Percentiles rank a stretch among this genome's conserved stretches.
These are phyloP conservation scores for Dipus sagitta DNA, from an alignment of 2,797 vertebrate genomes.

Conservation along the genomic window DNA sequence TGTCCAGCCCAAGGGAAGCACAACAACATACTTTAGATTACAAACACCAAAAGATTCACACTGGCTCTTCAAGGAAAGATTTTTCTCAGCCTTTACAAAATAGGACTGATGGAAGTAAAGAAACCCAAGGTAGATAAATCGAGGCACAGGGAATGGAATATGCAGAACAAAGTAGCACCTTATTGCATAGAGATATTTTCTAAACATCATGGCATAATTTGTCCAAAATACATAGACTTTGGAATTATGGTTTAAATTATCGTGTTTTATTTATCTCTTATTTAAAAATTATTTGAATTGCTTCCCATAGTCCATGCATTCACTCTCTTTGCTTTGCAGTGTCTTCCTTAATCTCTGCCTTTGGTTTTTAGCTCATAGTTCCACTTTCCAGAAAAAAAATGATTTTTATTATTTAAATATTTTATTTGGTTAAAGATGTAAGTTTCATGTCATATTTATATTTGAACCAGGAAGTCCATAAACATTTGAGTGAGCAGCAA, in stretches of 20 bases:
- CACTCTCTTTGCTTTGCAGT: background rate
- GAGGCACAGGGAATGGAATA: background rate
- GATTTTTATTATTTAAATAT: slow-evolving; percentile 68
- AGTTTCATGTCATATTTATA: background rate
- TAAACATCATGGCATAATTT: slow-evolving; percentile 9
- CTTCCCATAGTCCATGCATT: background rate
- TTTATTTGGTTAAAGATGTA: background rate
- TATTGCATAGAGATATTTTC: slow-evolving; percentile 37
- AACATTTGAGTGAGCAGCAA: background rate
- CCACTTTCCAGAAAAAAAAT: slow-evolving; percentile 46
- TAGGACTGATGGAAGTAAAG: slow-evolving; percentile 13
- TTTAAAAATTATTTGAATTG: background rate
- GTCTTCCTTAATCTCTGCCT: slow-evolving; percentile 60
- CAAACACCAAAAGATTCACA: slow-evolving; percentile 1
- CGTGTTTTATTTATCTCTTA: background rate
- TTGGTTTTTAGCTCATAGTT: slow-evolving; percentile 60
- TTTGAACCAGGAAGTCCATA: background rate
- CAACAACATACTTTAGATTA: background rate
- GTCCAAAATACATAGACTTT: background rate
- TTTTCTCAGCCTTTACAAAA: background rate
- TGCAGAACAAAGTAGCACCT: background rate
- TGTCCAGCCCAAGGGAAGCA: background rate
- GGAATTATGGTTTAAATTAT: background rate
- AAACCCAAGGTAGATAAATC: slow-evolving; percentile 22
- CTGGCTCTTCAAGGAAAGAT: background rate